Base-by-base conservation (phyloP, 2,797 vertebrate genomes). In the Dromococcyx pavoninus region DNA sequence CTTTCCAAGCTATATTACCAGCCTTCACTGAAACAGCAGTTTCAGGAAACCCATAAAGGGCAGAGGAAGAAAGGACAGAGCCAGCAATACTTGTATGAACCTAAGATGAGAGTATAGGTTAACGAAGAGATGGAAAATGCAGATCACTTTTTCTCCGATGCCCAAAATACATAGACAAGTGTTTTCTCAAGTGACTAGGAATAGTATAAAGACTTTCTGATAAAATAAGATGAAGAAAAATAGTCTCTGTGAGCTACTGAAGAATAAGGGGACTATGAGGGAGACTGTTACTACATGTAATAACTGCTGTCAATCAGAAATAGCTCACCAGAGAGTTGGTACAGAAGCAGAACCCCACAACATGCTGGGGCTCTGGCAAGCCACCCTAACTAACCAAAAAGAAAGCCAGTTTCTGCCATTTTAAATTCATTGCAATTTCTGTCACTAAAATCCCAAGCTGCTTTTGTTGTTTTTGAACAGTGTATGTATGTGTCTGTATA, bases 181-280 rank as follows among this genome's bases (percentile, higher is more conserved):
- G 43, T 96, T 92, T 91, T 91, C 88, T 96, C 88, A 81, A 91
- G 88, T 90, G 33, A 48, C 88, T 90, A 39, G 86, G 88, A 94
- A 90, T 46, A 96, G 82, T 67, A 86, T n/a, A 7, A 90, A 50
- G 27, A 39, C 18, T 86, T 89, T 64, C 61, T 58, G 81, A 43
- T 92, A 87, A 86, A 95, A 92, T 13, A 43, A 44, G 28, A 74
- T 2, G 1, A 89, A 39, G 48, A 10, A 88, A 80, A 88, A 50
- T 3, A 64, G 41, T 80, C 80, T 73, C 56, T 39, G 56, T 14
- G 41, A 74, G 35, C 41, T 88, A 66, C 13, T 35, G 58, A 88
- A 85, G 46, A 72, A 22, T 33, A 50, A 70, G 39, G 43, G 28
- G 71, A 12, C 33, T 50, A 4, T 50, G 57, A 89, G n/a, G 58